Conservation (phyloP, 2,888 invertebrate species). For the Adineta ricciae region DNA sequence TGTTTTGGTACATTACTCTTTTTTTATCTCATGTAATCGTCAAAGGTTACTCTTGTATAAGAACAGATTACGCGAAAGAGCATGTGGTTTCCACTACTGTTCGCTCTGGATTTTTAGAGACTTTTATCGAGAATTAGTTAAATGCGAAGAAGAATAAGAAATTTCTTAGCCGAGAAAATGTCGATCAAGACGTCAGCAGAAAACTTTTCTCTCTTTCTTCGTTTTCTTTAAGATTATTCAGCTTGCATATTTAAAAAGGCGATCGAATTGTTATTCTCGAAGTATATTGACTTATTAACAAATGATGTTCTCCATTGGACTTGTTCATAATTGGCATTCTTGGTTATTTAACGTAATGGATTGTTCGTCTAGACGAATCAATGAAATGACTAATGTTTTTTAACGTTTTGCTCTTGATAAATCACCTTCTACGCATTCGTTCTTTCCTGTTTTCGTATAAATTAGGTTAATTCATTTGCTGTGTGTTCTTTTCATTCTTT, state of each 20-base stretch:
- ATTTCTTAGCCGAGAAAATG: background rate
- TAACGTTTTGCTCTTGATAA: background rate
- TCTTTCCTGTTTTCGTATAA: background rate
- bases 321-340: background rate
- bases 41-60: no score
- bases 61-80: no score
- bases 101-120: no score
- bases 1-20: no score
- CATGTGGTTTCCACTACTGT: no score
- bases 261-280: background rate
- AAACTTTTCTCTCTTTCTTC: background rate
- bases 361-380: background rate
- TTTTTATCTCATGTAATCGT: no score
- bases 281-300: background rate
- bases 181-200: background rate
- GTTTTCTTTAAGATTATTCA: background rate
- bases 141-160: background rate
- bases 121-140: background rate
- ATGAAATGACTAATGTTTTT: background rate
- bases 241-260: background rate
- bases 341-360: background rate
- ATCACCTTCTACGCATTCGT: background rate
- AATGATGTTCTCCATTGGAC: background rate
- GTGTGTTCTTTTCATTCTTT: background rate
- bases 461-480: background rate